A percentile compares a stretch with the other conserved stretches of the same genome.
Evolutionary conservation across 2,888 invertebrate genomes (phyloP).

Genomic region (Rhagophthalmus giganteus): DNA sequence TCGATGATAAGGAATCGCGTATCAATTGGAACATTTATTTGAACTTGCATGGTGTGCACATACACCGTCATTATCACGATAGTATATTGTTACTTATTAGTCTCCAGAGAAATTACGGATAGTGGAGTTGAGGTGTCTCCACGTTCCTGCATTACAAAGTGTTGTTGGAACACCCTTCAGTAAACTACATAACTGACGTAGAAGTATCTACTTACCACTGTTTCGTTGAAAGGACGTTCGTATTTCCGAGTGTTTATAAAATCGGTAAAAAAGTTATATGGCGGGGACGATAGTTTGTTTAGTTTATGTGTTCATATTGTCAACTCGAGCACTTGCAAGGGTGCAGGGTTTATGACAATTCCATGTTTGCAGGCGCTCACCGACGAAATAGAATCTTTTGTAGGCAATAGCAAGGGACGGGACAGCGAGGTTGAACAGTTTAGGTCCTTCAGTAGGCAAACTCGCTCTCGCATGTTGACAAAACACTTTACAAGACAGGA

Average conservation of each 20-base stretch:
- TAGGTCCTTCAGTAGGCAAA: slow-evolving; percentile 33
- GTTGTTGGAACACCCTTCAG: no score
- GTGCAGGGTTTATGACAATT: slow-evolving; percentile 23
- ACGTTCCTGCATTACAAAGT: no score
- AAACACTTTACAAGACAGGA: slow-evolving; percentile 34
- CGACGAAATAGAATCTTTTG: slow-evolving; percentile 36
- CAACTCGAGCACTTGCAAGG: slow-evolving; percentile 17
- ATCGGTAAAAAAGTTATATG: no score
- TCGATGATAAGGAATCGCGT: no score
- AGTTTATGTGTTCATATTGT: slow-evolving; percentile 17
- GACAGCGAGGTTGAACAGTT: slow-evolving; percentile 35
- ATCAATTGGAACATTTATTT: no score
- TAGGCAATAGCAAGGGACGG: slow-evolving; percentile 25
- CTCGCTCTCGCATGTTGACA: slow-evolving; percentile 38
- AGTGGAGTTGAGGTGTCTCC: no score
- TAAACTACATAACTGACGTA: no score
- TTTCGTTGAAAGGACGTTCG: no score
- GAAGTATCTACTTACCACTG: no score
- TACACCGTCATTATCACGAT: slow-evolving; percentile 39
- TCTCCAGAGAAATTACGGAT: slow-evolving; percentile 44
- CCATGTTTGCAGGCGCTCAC: slow-evolving; percentile 30
- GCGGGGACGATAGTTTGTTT: slow-evolving; percentile 6
- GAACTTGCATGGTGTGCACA: no score
- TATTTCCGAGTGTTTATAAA: no score
- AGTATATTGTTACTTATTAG: slow-evolving; percentile 42